Evolutionary conservation across 2,888 invertebrate species (phyloP).

Genomic region (Homarus gammarus): DNA sequence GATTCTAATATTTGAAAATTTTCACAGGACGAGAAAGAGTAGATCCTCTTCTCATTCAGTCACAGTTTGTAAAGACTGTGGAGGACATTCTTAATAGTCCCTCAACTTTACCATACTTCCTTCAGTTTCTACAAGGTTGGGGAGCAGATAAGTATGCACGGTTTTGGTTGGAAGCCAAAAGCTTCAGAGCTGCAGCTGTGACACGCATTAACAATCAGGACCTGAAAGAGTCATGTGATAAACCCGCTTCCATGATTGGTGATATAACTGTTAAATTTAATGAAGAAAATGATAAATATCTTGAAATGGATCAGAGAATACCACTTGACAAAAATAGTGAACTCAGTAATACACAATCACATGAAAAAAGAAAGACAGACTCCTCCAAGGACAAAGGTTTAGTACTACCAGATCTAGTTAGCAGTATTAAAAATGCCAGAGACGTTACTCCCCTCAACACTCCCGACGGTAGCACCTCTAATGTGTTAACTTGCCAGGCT

Average conservation of each 20-base stretch:
- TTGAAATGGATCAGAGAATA: background rate
- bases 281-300: background rate
- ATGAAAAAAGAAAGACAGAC: background rate
- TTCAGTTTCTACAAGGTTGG: conserved; percentile 80
- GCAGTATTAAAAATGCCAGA: conserved; percentile 60
- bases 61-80: conserved; percentile 77
- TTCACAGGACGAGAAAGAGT: conserved; percentile 16
- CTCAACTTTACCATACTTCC: conserved; percentile 80
- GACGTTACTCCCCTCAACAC: conserved; percentile 64
- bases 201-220: conserved; percentile 14
- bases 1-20: background rate
- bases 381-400: conserved; percentile 6
- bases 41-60: conserved; percentile 56
- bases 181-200: conserved; percentile 78
- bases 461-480: conserved; percentile 48
- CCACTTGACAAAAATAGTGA: background rate
- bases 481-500: conserved; percentile 22
- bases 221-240: background rate
- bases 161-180: conserved; percentile 81
- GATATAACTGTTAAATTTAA: background rate
- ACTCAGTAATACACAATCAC: background rate
- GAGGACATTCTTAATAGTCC: conserved; percentile 80
- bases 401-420: conserved; percentile 69
- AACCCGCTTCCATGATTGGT: conserved; percentile 3
- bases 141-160: conserved; percentile 79